A percentile compares a stretch with the other conserved stretches of the same genome.
These are phyloP conservation scores for Triplophysa yarkandensis DNA, from an alignment of 2,797 vertebrate genomes.

Conservation along the genomic window DNA sequence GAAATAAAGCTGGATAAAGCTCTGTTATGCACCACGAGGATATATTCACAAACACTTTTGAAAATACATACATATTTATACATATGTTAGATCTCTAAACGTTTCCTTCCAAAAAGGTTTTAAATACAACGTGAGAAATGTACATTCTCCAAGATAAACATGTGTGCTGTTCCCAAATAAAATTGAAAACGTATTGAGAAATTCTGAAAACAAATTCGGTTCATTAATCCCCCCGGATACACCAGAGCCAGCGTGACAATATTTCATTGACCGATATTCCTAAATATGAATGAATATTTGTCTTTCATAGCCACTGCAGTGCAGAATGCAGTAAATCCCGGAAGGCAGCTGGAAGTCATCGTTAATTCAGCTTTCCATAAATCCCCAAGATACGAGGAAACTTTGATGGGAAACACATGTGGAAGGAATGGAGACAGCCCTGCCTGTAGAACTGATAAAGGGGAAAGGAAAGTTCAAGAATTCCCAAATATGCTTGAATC, in stretches of 20 bases:
- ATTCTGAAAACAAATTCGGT: background rate
- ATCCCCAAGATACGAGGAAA: constrained; percentile 71
- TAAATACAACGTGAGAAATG: background rate
- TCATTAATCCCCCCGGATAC: constrained; percentile 11
- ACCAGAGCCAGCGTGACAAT: background rate
- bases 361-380: constrained; percentile 78
- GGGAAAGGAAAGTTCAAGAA: constrained; percentile 36
- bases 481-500: constrained; percentile 17
- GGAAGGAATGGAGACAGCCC: constrained; percentile 54
- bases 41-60: too few species aligned
- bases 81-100: constrained; percentile 5
- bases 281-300: constrained; percentile 41
- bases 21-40: too few species aligned
- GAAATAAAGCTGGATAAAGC: too few species aligned
- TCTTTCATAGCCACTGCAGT: constrained; percentile 63
- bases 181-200: background rate
- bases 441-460: constrained; percentile 49
- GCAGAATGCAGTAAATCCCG: constrained; percentile 66
- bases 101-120: too few species aligned
- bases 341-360: constrained; percentile 70
- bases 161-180: background rate
- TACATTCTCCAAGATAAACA: background rate
- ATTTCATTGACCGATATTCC: constrained; percentile 21
- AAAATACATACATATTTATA: too few species aligned
- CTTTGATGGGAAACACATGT: constrained; percentile 77